These are phyloP conservation scores for Potamarius usumacintae DNA, from an alignment of 2,113 vertebrate genomes.

Conservation along the genomic window DNA sequence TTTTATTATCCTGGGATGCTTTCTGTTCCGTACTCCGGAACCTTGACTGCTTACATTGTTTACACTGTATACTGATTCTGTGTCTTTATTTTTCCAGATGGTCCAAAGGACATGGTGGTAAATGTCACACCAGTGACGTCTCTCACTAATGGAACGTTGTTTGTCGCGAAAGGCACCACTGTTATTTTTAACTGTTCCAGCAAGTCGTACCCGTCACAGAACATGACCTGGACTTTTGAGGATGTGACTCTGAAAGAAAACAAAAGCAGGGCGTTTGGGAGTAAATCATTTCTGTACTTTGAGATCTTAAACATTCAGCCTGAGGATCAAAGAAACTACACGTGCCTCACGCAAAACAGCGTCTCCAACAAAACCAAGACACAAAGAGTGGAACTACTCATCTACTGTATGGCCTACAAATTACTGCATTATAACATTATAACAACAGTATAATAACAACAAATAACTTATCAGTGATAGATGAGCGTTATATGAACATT, in stretches of 20 bases:
- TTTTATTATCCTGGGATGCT: not conserved
- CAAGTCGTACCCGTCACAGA: slow-evolving; percentile 59
- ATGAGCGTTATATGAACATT: not conserved
- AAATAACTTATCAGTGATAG: not conserved
- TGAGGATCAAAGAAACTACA: slow-evolving; percentile 76
- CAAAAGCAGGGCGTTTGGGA: slow-evolving; percentile 43
- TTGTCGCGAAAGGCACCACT: slow-evolving; percentile 46
- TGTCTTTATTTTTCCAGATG: slow-evolving; percentile 63
- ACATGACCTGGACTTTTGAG: slow-evolving; percentile 68
- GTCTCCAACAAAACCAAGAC: slow-evolving; percentile 57
- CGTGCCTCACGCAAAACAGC: slow-evolving; percentile 69
- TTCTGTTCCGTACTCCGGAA: not conserved
- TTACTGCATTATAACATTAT: not conserved
- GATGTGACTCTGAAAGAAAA: not conserved
- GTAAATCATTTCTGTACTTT: slow-evolving; percentile 57
- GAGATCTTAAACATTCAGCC: slow-evolving; percentile 60
- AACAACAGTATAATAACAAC: too few relatives aligned
- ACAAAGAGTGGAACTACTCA: slow-evolving; percentile 72
- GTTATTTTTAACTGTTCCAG: slow-evolving; percentile 74
- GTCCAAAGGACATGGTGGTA: slow-evolving; percentile 60
- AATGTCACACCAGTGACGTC: slow-evolving; percentile 54
- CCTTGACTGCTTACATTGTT: not conserved
- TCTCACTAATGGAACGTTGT: slow-evolving; percentile 72
- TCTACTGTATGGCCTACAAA: slow-evolving; percentile 74
- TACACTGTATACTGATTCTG: not conserved